Evolutionary conservation across 2,113 vertebrate species (phyloP), one percentile per base, ranked within the genome.

Genomic region (Leuciscus idus): DNA sequence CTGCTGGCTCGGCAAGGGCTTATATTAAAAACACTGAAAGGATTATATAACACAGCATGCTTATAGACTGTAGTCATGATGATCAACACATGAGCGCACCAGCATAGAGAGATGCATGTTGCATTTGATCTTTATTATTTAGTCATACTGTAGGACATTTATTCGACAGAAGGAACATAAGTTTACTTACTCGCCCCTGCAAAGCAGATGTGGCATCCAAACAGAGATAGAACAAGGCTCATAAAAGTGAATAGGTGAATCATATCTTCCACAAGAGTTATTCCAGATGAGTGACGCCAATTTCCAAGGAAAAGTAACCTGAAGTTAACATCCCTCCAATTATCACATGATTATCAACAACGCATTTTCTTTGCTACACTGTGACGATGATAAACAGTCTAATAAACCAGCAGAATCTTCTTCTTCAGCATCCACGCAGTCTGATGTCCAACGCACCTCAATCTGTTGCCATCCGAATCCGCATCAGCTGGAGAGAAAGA

Each of bases 111-210:
- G 28, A 36, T 6, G 3, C 8, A 57, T 30, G 21, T 21, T 78
- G 28, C 50, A 2, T 78, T 78, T 13, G 4, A 11, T 30, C 19
- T 21, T 36, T 12, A 61, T 39, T 39, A 4, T 80, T 80, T 43
- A 9, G 33, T 26, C 50, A 33, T 17, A 28, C 64, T 48, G 11
- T 26, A 43, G 19, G 17, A 46, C 62, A 83, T 26, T 50, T 1
- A 46, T 70, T 8, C 52, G 30, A 64, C 50, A n/a, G 5, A 30
- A 28, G 26, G 4, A n/a, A 64, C 52, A 70, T 39, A 39, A 78
- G n/a, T 74, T 55, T 15, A 88, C 89, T 89, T 84, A 89, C 89
- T 89, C 87, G 89, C 87, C 64, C 82, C 26, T 33, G 84, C 81
- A 62, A 84, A 79, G 80, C 84, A 86, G 77, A 88, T 84, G 76